Base-by-base conservation (phyloP, 2,888 invertebrate species). In the Terebella lapidaria region DNA sequence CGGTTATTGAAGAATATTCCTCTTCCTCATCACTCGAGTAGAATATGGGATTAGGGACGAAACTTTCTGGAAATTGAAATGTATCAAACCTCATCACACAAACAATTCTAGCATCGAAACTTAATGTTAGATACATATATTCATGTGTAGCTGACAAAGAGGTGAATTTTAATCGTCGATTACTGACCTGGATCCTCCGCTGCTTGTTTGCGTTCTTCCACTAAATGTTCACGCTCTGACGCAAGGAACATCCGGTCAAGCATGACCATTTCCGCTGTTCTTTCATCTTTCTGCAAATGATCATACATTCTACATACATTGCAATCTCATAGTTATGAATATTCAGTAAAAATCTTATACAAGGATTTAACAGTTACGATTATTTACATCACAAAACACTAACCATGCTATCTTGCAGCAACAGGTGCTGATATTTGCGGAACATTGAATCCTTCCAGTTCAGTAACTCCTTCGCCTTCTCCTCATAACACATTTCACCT, bases 221-320 rank as follows among this genome's bases (percentile, higher is more conserved):
- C 30, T 42, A 55, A 35, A 24, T 25, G 35, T 22, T 28, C 55
- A 10, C 42, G 30, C 26, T 55, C 55, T 22, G 29, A 22, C 1
- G 35, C 26, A 15, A 55, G 29, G n/a, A 55, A 55, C 55, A 55
- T 55, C n/a, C 55, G n/a, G 15, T 55, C 30, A 10, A 55, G 55
- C 55, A 55, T 55, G 35, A 55, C 55, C 55, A 30, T 28, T 26
- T 55, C 55, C 20, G 55, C 29, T 3, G 55, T 28, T 26, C 22
- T 22, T 1, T 20, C 35, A 2, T 10, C n/a, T 15, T 26, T 18
- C 55, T 54, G 24, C 0, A 35, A 54, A 25, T 4, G 10, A 30
- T 27, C 5, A 53, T 28, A 26, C 5, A 20, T 2, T n/a, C n/a
- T n/a, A n/a, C n/a, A n/a, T n/a, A n/a, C n/a, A n/a, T n/a, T n/a